A percentile compares a stretch with the other conserved stretches of the same genome.
Evolutionary conservation across 92 coral and sea anemone genomes (phyloP).

Genomic region (Meandrina meandrites): DNA sequence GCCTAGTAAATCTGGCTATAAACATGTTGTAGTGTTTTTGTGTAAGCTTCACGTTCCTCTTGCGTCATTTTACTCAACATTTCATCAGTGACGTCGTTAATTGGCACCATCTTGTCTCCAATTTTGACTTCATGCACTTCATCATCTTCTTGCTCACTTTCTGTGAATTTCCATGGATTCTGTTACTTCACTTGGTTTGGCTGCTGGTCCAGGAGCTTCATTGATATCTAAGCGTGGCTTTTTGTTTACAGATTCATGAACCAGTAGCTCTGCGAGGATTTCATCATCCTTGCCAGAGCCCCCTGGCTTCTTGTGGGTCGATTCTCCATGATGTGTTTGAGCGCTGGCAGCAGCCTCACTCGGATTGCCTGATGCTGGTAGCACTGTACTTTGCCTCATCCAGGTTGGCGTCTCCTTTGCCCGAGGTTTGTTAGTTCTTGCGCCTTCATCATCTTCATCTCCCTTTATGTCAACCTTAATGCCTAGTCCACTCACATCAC

Average conservation of each 20-base stretch:
- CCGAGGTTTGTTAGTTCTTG: conserved; percentile 50
- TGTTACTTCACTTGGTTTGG: conserved; percentile 59
- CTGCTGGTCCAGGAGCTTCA: conserved; percentile 63
- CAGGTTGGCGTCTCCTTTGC: conserved; percentile 90
- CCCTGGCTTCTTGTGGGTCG: conserved; percentile 35
- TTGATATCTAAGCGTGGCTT: conserved; percentile 84
- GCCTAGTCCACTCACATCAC: conserved; percentile 74
- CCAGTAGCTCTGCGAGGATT: conserved; percentile 86
- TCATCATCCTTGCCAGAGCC: conserved; percentile 71
- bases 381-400: conserved; percentile 92
- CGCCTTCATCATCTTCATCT: conserved; percentile 73
- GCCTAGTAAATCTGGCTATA: conserved; percentile 78
- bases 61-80: conserved; percentile 90
- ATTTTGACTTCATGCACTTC: conserved; percentile 77
- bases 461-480: conserved; percentile 89
- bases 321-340: conserved; percentile 40
- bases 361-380: conserved; percentile 53
- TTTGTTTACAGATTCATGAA: conserved; percentile 87
- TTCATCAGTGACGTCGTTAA: conserved; percentile 86
- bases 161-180: conserved; percentile 66
- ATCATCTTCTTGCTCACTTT: conserved; percentile 79
- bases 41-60: conserved; percentile 94
- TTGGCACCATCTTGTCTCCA: conserved; percentile 82
- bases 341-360: conserved; percentile 16
- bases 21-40: conserved; percentile 88